Base-by-base conservation (phyloP, 2,113 vertebrate species). In the Oxygymnocypris stewartii region DNA sequence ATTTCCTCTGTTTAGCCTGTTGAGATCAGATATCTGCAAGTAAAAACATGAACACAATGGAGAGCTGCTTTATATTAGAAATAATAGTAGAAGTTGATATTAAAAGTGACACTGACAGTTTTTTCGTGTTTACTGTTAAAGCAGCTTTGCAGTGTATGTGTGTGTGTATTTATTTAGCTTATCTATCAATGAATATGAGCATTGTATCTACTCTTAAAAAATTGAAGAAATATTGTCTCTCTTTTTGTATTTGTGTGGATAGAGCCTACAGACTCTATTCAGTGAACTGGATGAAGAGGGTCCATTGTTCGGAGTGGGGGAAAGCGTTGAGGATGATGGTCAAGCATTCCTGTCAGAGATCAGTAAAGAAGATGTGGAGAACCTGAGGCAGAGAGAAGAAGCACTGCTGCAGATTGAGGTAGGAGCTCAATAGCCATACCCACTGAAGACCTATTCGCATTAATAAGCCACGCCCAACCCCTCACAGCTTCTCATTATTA, bases 361-460 rank as follows among this genome's bases (percentile, higher is more conserved):
- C 92, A 96, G 95, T 0, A 95, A 97, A 86, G 96, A 97, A 73
- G 96, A 96, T 7, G 92, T 96, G 87, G 96, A 97, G 87, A 93
- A 92, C 69, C 93, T 96, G n/a, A 93, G 90, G 59, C 94, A 96
- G 87, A 90, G 94, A 28, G 95, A 97, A 86, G 96, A 97, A 87
- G 95, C 96, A 25, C 85, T 96, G 61, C 94, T 96, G 84, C 95
- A 97, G 90, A 96, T 97, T 0, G 96, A 96, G 95, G 97, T 96
- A 82, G 91, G 94, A 83, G 20, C 20, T 28, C 44, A 28, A 77
- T 6, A 7, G 3, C 42, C 0, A 0, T 13, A 73, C 63, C 69
- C 59, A 84, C 63, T 73, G 42, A 51, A 51, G 14, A 51, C 42
- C 4, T 47, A 2, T 25, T 6, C n/a, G 18, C 49, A 67, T 80